Evolutionary conservation across 1,140 invertebrate species (phyloP), one percentile per base, ranked within the genome.

Genomic region (Ruditapes philippinarum): DNA sequence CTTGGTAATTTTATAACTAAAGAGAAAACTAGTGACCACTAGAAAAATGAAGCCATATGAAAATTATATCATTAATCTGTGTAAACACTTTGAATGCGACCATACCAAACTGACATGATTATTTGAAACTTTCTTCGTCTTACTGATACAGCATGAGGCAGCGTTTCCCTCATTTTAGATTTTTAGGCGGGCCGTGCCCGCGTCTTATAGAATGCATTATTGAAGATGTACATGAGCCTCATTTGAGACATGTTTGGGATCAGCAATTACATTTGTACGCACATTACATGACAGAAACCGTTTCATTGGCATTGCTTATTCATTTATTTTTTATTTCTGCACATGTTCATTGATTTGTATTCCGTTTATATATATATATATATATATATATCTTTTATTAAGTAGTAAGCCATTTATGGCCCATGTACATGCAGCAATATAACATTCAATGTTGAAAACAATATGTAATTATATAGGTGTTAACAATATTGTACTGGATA

Each of bases 101-200:
- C 60, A 65, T 65, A 33, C 60, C 60, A 65, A 11, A 65, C 60
- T 65, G 60, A 65, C 60, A 65, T 65, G 9, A 65, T 65, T 65
- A 65, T 65, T 65, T 65, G 60, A 65, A 65, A 65, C 60, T 65
- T 65, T 65, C 60, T 65, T 65, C n/a, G 60, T n/a, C n/a, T 65
- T 65, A 65, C 60, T 65, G 60, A 65, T 65, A 65, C 9, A 65
- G 60, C 60, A 65, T 65, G 60, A 65, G 60, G 60, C 60, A 65
- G 60, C 60, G 60, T 65, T 65, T 65, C 60, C 60, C 60, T 65
- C 60, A 9, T 11, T 9, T 65, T 65, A 65, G 60, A 65, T 65
- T 65, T 65, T 65, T 65, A 65, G 60, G 60, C 60, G 60, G 60
- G 60, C 60, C 60, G 60, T 65, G 60, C 60, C 60, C 31, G 60